Percentiles rank a stretch among this genome's conserved stretches.
Evolutionary conservation across 2,113 vertebrate species (phyloP).

Genomic region (Alouatta palliata): DNA sequence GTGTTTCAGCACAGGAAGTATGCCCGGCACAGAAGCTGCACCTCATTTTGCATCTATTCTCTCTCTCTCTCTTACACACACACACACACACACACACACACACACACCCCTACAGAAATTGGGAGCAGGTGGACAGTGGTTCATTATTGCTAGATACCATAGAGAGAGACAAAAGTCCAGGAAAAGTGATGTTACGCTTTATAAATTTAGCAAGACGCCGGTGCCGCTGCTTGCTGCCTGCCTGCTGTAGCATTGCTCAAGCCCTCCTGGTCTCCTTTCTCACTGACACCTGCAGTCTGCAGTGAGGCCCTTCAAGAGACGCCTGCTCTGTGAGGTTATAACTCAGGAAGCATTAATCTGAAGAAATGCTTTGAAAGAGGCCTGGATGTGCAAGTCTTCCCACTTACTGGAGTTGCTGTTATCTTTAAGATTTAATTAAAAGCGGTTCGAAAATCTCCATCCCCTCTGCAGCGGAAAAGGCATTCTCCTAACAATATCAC

Average conservation of each 20-base stretch:
- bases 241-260: not conserved
- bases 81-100: too few relatives aligned
- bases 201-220: not conserved
- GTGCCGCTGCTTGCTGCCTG: not conserved
- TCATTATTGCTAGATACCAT: not conserved
- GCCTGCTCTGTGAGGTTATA: not conserved
- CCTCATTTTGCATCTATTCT: not conserved
- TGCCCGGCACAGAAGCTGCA: not conserved
- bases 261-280: too few relatives aligned
- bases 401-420: not conserved
- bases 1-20: not conserved
- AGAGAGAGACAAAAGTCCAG: not conserved
- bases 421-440: not conserved
- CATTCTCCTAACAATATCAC: not conserved
- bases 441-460: not conserved
- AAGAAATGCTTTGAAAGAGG: not conserved
- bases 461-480: not conserved
- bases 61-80: not conserved
- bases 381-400: not conserved
- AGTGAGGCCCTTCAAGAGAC: accelerated
- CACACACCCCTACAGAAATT: not conserved
- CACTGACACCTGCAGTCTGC: not conserved
- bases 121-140: slow-evolving; percentile 36
- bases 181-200: not conserved
- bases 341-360: not conserved